Conservation (phyloP, 2,113 vertebrate genomes). For the Octodon degus region DNA sequence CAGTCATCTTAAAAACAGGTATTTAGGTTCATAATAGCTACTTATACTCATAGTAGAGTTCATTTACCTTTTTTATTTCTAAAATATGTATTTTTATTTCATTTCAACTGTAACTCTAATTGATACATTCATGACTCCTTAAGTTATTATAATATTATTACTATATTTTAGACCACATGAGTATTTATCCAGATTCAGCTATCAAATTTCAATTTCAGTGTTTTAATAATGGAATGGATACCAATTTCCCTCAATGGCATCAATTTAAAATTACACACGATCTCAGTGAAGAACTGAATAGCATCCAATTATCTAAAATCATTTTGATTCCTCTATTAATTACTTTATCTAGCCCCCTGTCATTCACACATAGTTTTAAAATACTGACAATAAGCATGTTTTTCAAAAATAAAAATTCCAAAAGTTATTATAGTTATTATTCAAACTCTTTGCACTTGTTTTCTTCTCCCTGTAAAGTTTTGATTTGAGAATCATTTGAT, state of each 20-base stretch:
- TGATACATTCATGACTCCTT: constrained; percentile 46
- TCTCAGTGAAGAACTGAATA: constrained; percentile 38
- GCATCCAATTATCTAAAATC: constrained; percentile 6
- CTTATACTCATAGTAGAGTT: constrained; percentile 17
- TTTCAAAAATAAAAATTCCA: background rate
- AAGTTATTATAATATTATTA: constrained; percentile 37
- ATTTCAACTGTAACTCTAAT: constrained; percentile 44
- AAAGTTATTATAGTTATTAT: background rate
- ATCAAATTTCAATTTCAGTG: constrained; percentile 46
- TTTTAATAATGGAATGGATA: constrained; percentile 42
- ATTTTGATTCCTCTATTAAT: constrained; percentile 51
- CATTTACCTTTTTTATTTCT: constrained; percentile 50
- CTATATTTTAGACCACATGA: background rate
- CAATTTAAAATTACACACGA: constrained; percentile 59
- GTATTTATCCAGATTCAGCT: constrained; percentile 12
- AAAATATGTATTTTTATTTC: constrained; percentile 31
- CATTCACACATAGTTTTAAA: background rate
- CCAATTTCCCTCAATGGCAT: background rate
- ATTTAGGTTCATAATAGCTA: constrained; percentile 37
- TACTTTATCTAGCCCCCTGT: constrained; percentile 12
- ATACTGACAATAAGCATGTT: background rate
- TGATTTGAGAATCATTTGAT: background rate
- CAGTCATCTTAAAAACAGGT: background rate
- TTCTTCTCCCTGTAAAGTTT: constrained; percentile 12
- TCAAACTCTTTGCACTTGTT: background rate